Base-by-base conservation (phyloP, 2,888 invertebrate genomes). In the Megamerina dolium region DNA sequence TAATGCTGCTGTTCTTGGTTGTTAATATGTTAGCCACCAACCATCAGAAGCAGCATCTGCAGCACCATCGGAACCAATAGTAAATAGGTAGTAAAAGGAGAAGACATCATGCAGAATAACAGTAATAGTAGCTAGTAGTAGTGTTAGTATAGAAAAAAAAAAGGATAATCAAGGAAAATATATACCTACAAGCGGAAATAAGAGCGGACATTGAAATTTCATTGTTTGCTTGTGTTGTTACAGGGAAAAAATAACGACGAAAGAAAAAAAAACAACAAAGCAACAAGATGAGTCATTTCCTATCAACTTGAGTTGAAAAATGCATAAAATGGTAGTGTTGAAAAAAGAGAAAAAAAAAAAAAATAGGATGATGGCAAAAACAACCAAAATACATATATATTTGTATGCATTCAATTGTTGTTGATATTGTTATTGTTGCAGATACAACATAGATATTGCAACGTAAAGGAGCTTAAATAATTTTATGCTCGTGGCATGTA, bases 151-250 rank as follows among this genome's bases (percentile, higher is more conserved):
- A n/a, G n/a, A n/a, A n/a, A n/a, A n/a, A n/a, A n/a, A n/a, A n/a
- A n/a, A n/a, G n/a, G n/a, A n/a, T n/a, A n/a, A n/a, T n/a, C n/a
- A n/a, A n/a, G n/a, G n/a, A n/a, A n/a, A n/a, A n/a, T n/a, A n/a
- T n/a, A n/a, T n/a, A n/a, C n/a, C n/a, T n/a, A n/a, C n/a, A 29
- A 38, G 29, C 38, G 43, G 43, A 43, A 37, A 17, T 32, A 29
- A 33, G 38, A 38, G 38, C 34, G 38, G 43, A 39, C 38, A 32
- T 43, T 43, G 29, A 43, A 43, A 43, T 38, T 38, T 34, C 43
- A 43, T 43, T 43, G 43, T 43, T 43, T 43, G 43, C 34, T 43
- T n/a, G 18, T 43, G 32, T 37, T 43, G 33, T 37, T 27, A n/a
- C 29, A 41, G 29, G 17, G 29, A 29, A 32, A 27, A 29, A 10